Evolutionary conservation across 2,113 vertebrate genomes (phyloP).

Genomic region (Rallus limicola): DNA sequence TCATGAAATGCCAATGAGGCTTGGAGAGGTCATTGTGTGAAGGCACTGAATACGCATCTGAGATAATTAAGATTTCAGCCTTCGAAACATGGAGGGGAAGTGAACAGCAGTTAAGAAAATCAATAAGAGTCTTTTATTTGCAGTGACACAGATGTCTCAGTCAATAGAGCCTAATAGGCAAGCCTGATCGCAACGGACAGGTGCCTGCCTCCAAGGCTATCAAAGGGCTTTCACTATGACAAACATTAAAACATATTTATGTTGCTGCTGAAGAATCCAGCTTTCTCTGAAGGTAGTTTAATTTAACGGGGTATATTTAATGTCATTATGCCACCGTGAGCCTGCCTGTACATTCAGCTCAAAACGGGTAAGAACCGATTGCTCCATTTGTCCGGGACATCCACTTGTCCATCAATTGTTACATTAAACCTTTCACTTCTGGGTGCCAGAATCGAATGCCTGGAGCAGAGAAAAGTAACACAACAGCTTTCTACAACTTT

Average conservation of each 20-base stretch:
- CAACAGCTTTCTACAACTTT: not conserved
- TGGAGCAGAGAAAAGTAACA: not conserved
- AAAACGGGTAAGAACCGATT: conserved; percentile 26
- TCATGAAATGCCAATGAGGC: conserved; percentile 84
- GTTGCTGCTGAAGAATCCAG: conserved; percentile 46
- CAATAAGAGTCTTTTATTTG: conserved; percentile 98
- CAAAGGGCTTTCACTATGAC: conserved; percentile 71
- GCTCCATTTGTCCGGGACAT: not conserved
- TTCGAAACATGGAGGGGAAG: conserved; percentile 90
- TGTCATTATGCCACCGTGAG: not conserved
- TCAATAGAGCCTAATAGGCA: conserved; percentile 99
- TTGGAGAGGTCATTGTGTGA: conserved; percentile 79
- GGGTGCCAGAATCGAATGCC: not conserved
- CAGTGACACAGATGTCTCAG: conserved; percentile 99
- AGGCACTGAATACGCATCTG: conserved; percentile 89
- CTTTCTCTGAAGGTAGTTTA: conserved; percentile 43
- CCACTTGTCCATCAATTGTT: not conserved
- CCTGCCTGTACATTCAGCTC: not conserved
- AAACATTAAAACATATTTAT: conserved; percentile 75
- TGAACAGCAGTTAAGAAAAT: conserved; percentile 95
- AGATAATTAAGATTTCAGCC: conserved; percentile 99
- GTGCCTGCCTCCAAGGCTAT: conserved; percentile 78
- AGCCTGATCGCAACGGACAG: conserved; percentile 87
- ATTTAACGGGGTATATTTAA: conserved; percentile 60
- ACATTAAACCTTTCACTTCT: not conserved